A percentile compares a stretch with the other conserved stretches of the same genome.
These are phyloP conservation scores for Bursaphelenchus okinawaensis DNA, from an alignment of 2,888 invertebrate species.

Conservation along the genomic window DNA sequence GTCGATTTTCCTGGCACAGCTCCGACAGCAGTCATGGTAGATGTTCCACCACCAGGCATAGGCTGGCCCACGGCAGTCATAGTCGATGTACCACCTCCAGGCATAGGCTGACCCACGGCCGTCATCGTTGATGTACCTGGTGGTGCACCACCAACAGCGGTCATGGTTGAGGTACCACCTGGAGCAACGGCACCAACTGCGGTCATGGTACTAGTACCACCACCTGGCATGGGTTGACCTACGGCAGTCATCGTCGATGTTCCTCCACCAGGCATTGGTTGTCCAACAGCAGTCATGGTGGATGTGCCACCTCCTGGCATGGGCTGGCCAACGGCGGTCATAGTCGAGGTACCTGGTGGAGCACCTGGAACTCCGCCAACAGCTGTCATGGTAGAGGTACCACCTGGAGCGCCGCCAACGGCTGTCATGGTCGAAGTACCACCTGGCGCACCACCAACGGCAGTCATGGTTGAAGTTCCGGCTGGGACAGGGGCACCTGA, in stretches of 20 bases:
- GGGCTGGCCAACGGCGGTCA: not conserved
- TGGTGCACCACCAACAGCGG: constrained; percentile 12
- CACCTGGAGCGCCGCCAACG: not conserved
- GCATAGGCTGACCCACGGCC: no score
- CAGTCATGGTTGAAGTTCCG: constrained; percentile 15
- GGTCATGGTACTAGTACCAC: constrained; percentile 8
- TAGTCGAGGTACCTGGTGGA: not conserved
- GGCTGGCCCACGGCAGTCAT: not conserved
- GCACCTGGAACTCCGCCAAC: constrained; percentile 7
- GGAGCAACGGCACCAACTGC: not conserved
- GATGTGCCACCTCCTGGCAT: constrained; percentile 3
- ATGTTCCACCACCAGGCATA: constrained; percentile 3
- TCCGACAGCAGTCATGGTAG: constrained; percentile 1
- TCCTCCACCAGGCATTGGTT: not conserved
- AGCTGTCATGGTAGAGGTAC: constrained; percentile 15
- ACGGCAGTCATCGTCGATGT: constrained; percentile 14
- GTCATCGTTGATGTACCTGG: constrained; percentile 14
- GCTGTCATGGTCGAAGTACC: constrained; percentile 10
- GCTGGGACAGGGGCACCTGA: not conserved
- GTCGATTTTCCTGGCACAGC: not conserved
- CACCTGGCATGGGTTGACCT: not conserved
- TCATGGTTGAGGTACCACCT: constrained; percentile 6
- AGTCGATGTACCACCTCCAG: not conserved
- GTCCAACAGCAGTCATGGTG: constrained; percentile 5
- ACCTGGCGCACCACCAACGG: constrained; percentile 2